phyloP scores from a whole-genome alignment of 2,797 vertebrate genomes.

The Coregonus suidteri region DNA sequence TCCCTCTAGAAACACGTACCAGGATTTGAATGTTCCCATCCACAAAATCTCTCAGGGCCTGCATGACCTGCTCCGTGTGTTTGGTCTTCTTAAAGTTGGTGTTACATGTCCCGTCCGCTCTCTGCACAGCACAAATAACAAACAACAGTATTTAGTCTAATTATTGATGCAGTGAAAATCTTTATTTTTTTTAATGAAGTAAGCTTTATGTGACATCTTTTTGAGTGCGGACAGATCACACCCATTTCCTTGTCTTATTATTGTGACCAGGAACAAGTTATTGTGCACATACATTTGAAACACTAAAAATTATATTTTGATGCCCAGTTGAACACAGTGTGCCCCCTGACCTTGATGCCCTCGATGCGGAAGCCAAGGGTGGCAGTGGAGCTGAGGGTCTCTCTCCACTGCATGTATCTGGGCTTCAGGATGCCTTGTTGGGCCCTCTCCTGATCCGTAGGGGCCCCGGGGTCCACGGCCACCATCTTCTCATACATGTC shows the following conservation, averaged over 20 bases:
- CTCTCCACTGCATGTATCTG: constrained; percentile 95
- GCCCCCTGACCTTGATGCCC: constrained; percentile 83
- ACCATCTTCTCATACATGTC: constrained; percentile 96
- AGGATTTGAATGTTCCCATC: constrained; percentile 72
- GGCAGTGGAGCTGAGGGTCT: constrained; percentile 87
- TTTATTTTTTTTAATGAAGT: too few species aligned
- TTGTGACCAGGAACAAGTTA: constrained; percentile 17
- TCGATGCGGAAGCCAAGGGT: constrained; percentile 90
- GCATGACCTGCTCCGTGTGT: constrained; percentile 76
- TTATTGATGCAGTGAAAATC: too few species aligned
- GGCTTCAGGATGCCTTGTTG: constrained; percentile 86
- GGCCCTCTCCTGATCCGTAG: constrained; percentile 79
- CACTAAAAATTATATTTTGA: background rate
- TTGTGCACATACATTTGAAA: background rate
- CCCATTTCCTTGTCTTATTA: background rate
- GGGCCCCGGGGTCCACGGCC: constrained; percentile 84
- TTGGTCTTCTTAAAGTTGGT: constrained; percentile 84
- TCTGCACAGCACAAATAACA: constrained; percentile 56
- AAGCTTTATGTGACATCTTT: too few species aligned
- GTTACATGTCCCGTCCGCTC: constrained; percentile 80
- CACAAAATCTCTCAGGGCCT: constrained; percentile 78
- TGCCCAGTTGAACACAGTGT: background rate
- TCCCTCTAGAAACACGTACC: constrained; percentile 61
- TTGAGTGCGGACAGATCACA: too few species aligned
- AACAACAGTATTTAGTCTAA: background rate